Percentiles rank a stretch among this genome's conserved stretches.
Conservation (phyloP, 2,888 invertebrate species). For the Drosophila nigricruria region DNA sequence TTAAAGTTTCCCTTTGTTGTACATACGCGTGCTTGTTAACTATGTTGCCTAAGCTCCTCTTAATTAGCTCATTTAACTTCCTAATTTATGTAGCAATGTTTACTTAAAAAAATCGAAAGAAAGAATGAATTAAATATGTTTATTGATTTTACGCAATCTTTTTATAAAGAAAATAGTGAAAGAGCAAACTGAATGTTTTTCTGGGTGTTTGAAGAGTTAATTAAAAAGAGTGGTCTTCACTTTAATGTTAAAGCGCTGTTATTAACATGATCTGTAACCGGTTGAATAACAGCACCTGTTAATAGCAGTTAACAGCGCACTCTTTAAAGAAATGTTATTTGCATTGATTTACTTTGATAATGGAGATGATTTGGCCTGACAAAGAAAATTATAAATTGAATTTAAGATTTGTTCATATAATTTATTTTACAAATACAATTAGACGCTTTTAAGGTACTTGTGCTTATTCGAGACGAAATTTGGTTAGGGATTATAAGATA, state of each 20-base stretch:
- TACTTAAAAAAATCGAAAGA: constrained; percentile 60
- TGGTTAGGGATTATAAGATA: constrained; percentile 37
- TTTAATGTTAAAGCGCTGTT: background rate
- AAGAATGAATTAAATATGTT: constrained; percentile 39
- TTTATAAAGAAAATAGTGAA: constrained; percentile 49
- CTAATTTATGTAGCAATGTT: constrained; percentile 67
- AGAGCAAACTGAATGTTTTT: constrained; percentile 35
- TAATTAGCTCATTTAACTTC: constrained; percentile 51
- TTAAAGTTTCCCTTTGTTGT: constrained; percentile 67
- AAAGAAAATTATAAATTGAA: background rate
- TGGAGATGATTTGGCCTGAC: background rate
- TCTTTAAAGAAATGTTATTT: background rate
- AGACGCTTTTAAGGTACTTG: constrained; percentile 17
- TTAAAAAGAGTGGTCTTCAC: no score
- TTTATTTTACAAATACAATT: constrained; percentile 63
- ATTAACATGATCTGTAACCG: background rate
- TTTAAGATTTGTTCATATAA: constrained; percentile 36
- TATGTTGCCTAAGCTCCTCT: constrained; percentile 66
- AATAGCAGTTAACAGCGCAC: background rate
- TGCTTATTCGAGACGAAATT: constrained; percentile 46
- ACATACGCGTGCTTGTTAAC: constrained; percentile 60
- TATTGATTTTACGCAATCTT: constrained; percentile 52
- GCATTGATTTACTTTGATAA: background rate
- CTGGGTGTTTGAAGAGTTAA: no score
- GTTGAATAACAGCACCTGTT: background rate